phyloP scores from a whole-genome alignment of 2,797 vertebrate species.

The Sorex maritimensis region DNA sequence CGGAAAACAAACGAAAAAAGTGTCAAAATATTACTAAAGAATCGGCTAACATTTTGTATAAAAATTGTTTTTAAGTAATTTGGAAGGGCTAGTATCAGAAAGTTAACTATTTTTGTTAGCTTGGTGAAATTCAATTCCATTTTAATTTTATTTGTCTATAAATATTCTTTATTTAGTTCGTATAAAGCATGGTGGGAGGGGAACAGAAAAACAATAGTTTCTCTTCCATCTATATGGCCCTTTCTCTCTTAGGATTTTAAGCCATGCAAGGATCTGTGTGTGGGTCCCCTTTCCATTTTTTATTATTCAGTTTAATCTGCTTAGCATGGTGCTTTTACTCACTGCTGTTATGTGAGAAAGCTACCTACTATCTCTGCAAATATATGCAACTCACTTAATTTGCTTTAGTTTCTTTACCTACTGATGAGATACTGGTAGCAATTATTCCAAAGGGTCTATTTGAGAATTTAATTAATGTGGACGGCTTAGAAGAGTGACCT shows the following conservation, averaged over 20 bases:
- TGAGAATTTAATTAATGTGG: constrained; percentile 38
- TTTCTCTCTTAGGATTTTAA: constrained; percentile 31
- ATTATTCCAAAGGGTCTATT: constrained; percentile 2
- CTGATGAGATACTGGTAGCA: not conserved
- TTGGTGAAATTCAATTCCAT: not conserved
- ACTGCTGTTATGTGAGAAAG: not conserved
- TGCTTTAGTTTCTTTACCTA: constrained; percentile 27
- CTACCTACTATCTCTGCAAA: not conserved
- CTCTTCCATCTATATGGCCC: not conserved
- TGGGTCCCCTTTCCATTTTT: not conserved
- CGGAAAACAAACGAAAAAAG: too few relatives aligned
- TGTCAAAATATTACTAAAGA: not conserved
- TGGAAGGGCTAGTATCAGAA: constrained; percentile 11
- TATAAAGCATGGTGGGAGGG: not conserved
- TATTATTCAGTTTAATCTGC: not conserved
- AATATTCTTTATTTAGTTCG: constrained; percentile 36
- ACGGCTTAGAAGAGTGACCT: not conserved
- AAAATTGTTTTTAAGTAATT: constrained; percentile 8
- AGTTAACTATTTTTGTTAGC: not conserved
- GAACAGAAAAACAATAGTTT: not conserved
- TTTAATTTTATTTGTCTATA: constrained; percentile 26
- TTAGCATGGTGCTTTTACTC: not conserved
- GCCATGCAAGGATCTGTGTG: not conserved
- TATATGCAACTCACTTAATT: not conserved
- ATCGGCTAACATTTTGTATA: not conserved